Evolutionary conservation across 2,113 vertebrate genomes (phyloP).

Genomic region (Erythrocercus mccallii): DNA sequence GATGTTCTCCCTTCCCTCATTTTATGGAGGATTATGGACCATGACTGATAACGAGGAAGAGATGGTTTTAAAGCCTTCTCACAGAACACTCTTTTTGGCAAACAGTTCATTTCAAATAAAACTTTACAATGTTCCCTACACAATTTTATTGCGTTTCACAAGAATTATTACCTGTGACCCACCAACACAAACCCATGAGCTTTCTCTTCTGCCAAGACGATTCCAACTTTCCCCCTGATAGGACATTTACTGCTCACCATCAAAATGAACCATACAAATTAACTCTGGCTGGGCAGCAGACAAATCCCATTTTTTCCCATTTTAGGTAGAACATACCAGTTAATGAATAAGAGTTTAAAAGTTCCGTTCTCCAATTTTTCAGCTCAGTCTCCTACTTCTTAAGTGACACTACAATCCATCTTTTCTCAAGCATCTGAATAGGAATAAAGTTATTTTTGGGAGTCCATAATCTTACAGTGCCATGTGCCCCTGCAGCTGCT

Average conservation of each 20-base stretch:
- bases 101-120: background rate
- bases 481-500: background rate
- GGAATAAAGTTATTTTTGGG: background rate
- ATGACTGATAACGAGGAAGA: accelerated
- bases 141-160: background rate
- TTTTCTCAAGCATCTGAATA: background rate
- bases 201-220: background rate
- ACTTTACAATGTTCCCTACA: background rate
- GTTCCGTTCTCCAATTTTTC: background rate
- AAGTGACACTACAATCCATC: background rate
- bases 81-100: background rate
- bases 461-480: background rate
- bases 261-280: background rate
- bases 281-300: background rate
- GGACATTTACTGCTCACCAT: background rate
- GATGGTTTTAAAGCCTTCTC: background rate
- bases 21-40: background rate
- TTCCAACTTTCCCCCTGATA: background rate
- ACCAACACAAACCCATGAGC: background rate
- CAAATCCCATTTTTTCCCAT: background rate
- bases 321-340: background rate
- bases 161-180: background rate
- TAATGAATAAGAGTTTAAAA: background rate
- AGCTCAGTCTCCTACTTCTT: background rate
- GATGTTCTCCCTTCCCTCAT: background rate